Evolutionary conservation across 2,888 invertebrate species (phyloP).

Genomic region (Drosophila pseudotalamancana): DNA sequence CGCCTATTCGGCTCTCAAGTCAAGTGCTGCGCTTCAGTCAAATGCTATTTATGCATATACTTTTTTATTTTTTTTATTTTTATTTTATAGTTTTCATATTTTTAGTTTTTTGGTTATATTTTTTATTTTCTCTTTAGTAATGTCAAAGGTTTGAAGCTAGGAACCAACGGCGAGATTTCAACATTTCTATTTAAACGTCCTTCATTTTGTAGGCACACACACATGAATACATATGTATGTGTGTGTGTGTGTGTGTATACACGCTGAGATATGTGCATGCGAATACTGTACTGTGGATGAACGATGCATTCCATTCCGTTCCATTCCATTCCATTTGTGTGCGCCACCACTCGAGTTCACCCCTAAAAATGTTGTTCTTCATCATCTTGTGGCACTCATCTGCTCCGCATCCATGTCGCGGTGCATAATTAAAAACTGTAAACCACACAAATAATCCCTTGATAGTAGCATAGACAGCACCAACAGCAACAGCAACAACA

Average conservation of each 20-base stretch:
- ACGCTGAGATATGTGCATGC: too few relatives aligned
- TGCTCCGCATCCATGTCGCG: constrained; percentile 61
- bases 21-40: constrained; percentile 1
- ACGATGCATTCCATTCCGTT: constrained; percentile 18
- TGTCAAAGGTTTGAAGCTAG: constrained; percentile 8
- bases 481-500: constrained; percentile 2
- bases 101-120: neutral
- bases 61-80: too few relatives aligned
- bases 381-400: constrained; percentile 39
- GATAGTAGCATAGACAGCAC: constrained; percentile 63
- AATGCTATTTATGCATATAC: neutral
- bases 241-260: neutral
- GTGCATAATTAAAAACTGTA: constrained; percentile 79
- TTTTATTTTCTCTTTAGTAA: too few relatives aligned
- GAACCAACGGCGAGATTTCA: constrained; percentile 4
- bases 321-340: constrained; percentile 51
- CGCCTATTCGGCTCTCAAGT: neutral
- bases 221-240: neutral
- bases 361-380: constrained; percentile 52
- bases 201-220: constrained; percentile 47
- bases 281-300: neutral
- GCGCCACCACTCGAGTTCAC: constrained; percentile 69
- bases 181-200: constrained; percentile 33
- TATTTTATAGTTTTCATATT: too few relatives aligned
- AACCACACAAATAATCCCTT: constrained; percentile 79